Evolutionary conservation across 2,797 vertebrate genomes (phyloP), one percentile per base, ranked within the genome.

Genomic region (Tragopan temminckii): DNA sequence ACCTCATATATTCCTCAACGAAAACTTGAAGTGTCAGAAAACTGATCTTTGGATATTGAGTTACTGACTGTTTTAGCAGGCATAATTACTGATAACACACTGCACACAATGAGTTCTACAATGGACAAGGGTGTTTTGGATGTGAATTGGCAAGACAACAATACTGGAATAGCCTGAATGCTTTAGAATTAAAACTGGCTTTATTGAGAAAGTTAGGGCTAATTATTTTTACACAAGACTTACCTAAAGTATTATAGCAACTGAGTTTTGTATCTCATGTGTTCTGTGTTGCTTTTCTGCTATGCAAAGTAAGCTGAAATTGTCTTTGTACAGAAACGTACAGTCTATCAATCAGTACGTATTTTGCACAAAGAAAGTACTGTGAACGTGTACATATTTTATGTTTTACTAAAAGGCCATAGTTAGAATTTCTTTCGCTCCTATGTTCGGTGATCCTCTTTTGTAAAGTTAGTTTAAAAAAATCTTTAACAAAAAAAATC

Each of bases 11-110:
- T 99, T 91, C 98, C 99, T 84, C 99, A 99, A 93, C 97, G 99
- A 93, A 99, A 99, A 97, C 98, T 99, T 97, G 98, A 99, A 82
- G 98, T 99, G 59, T 97, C 97, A 1, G 98, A 99, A 79, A 98
- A 99, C 63, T 96, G 18, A 86, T 38, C 80, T 69, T 43, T 17
- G 72, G 64, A 42, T 59, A 40, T 46, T 3, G 1, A 59, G 59
- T 79, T 50, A 57, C 78, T 86, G 64, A 43, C 7, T 69, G 85
- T 85, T 74, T 68, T 88, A 61, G 6, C 64, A 66, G 85, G 33
- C 43, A 1, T 17, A 38, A 21, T 57, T 55, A 5, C 89, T 80
- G 80, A 16, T 70, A 24, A 31, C 79, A 76, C 67, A 3, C 89
- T 46, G 64, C 69, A 82, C 71, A 0, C 23, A 14, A 69, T 33